Evolutionary conservation across 2,113 vertebrate species (phyloP).

Genomic region (Chaetodon auriga): DNA sequence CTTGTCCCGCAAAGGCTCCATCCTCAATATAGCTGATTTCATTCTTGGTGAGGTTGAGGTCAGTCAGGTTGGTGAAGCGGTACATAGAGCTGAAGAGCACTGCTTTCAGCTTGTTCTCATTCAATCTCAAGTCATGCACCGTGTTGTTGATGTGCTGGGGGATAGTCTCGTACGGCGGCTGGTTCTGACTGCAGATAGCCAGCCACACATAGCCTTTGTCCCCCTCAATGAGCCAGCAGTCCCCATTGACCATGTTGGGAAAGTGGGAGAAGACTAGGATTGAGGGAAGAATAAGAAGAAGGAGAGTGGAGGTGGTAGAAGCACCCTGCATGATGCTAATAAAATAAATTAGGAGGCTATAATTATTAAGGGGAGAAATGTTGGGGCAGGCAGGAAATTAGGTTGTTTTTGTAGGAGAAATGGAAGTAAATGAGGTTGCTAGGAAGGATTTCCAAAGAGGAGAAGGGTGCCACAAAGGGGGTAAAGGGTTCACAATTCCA

Average conservation of each 20-base stretch:
- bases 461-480: constrained; percentile 46
- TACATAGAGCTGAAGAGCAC: constrained; percentile 95
- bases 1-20: constrained; percentile 95
- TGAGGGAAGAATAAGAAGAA: constrained; percentile 69
- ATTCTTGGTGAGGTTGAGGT: constrained; percentile 98
- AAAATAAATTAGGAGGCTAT: background rate
- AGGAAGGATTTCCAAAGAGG: constrained; percentile 38
- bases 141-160: constrained; percentile 99
- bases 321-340: constrained; percentile 77
- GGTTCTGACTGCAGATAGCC: constrained; percentile 99
- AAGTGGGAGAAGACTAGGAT: constrained; percentile 81
- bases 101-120: constrained; percentile 97
- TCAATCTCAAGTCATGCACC: constrained; percentile 95
- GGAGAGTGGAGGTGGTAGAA: constrained; percentile 50
- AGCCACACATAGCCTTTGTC: constrained; percentile 99
- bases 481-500: constrained; percentile 60
- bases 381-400: background rate
- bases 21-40: constrained; percentile 98
- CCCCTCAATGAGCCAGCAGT: constrained; percentile 99
- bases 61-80: constrained; percentile 97
- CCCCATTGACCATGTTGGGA: constrained; percentile 84
- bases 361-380: constrained; percentile 16
- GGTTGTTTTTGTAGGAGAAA: constrained; percentile 41
- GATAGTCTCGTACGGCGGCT: constrained; percentile 97
- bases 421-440: constrained; percentile 14